A percentile compares a stretch with the other conserved stretches of the same genome.
Evolutionary conservation across 2,113 vertebrate genomes (phyloP).

Genomic region (Cyrtonyx montezumae): DNA sequence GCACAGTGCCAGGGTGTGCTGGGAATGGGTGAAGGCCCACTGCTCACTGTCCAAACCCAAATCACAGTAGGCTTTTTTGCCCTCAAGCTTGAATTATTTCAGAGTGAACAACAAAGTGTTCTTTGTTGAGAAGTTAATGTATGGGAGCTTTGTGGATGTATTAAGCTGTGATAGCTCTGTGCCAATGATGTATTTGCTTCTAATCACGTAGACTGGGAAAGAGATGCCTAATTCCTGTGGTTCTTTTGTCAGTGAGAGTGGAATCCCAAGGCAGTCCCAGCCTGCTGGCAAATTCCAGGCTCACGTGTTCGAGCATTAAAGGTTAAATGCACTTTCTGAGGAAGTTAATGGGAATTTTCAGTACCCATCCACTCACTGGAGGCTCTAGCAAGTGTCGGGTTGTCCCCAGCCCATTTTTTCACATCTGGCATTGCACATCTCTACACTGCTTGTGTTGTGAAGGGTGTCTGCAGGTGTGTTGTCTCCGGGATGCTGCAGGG

Average conservation of each 20-base stretch:
- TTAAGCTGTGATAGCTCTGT: slow-evolving; percentile 50
- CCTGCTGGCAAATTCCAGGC: slow-evolving; percentile 35
- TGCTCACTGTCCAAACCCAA: slow-evolving; percentile 10
- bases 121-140: slow-evolving; percentile 58
- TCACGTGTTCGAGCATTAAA: neutral
- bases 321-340: neutral
- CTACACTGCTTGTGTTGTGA: neutral
- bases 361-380: fast-evolving
- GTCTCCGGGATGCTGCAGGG: neutral
- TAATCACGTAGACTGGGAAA: slow-evolving; percentile 32
- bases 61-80: slow-evolving; percentile 12
- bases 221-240: slow-evolving; percentile 43
- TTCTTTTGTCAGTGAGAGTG: slow-evolving; percentile 56
- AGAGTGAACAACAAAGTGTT: slow-evolving; percentile 55
- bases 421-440: fast-evolving
- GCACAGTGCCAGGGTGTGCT: neutral
- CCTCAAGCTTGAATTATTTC: slow-evolving; percentile 23
- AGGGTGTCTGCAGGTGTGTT: neutral
- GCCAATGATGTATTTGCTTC: slow-evolving; percentile 63
- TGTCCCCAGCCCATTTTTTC: neutral
- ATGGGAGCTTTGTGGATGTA: slow-evolving; percentile 40
- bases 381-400: slow-evolving; percentile 1
- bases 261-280: slow-evolving; percentile 8
- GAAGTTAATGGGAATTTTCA: slow-evolving; percentile 37
- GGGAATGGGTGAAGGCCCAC: neutral